Base-by-base conservation (phyloP, 2,888 invertebrate genomes). In the Atethmia centrago region DNA sequence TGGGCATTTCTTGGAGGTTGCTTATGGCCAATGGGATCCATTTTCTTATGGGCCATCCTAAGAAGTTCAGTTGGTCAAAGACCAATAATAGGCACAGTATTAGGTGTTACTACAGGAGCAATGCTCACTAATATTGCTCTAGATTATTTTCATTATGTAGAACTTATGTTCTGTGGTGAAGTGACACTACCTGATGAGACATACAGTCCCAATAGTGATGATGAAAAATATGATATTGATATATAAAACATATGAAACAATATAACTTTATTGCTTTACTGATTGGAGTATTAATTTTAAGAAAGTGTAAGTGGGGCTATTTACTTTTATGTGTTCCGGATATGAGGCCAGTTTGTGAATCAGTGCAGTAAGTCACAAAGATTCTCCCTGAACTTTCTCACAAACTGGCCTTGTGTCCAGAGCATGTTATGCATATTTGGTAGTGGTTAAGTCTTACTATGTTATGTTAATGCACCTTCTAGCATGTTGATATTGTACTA, bases 1-100 rank as follows among this genome's bases (percentile, higher is more conserved):
- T 98, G 97, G 96, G 98, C 97, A 96, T 98, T 97, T 80, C 89
- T 98, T 76, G 98, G 98, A 68, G 97, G 98, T 61, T 96, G 98
- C 16, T 96, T 99, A 36, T 98, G 99, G 96, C 98, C 98, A 83
- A 97, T 99, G 90, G 99, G 99, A 21, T 99, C 99, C 0, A 98
- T 99, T 63, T 97, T 99, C 74, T 95, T 98, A 80, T 99, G 99
- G 98, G 99, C 99, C 14, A 97, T 99, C 53, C 94, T 98, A 56
- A 97, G 98, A 90, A 98, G 98, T 85, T 96, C 98, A 53, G 95
- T 99, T 62, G 98, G 98, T 0, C 97, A 97, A 83, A 97, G 97
- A 90, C 97, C 97, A 58, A 92, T 97, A 9, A 87, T 98, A 40
- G 97, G 98, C 84, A 97, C 98, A 47, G 86, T 97, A 51, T 96